Evolutionary conservation across 2,797 vertebrate genomes (phyloP).

Genomic region (Bovichtus variegatus): DNA sequence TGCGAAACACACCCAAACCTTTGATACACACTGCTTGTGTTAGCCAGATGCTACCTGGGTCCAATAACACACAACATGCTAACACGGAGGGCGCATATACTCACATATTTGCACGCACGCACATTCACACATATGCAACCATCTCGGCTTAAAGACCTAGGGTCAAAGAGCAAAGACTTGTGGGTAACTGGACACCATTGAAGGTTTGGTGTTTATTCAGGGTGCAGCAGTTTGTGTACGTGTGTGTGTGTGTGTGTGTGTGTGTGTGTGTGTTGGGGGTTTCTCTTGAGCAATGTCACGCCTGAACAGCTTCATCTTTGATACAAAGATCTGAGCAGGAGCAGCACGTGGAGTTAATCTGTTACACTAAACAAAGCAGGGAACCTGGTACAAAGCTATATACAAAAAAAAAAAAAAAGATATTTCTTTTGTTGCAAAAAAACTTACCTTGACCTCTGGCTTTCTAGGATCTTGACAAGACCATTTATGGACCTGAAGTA

Average conservation of each 20-base stretch:
- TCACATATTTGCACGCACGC: constrained; percentile 31
- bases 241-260: constrained; percentile 9
- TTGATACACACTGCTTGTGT: constrained; percentile 60
- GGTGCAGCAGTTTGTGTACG: constrained; percentile 48
- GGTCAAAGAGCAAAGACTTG: constrained; percentile 74
- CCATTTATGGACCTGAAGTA: constrained; percentile 93
- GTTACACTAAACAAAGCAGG: constrained; percentile 52
- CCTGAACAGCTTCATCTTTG: constrained; percentile 74
- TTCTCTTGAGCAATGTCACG: constrained; percentile 49
- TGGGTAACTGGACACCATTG: constrained; percentile 73
- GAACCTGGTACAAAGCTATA: constrained; percentile 20
- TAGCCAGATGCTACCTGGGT: constrained; percentile 67
- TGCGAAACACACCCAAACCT: constrained; percentile 61
- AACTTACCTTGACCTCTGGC: constrained; percentile 92
- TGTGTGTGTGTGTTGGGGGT: constrained; percentile 14
- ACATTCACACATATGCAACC: constrained; percentile 35
- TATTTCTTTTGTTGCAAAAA: not conserved
- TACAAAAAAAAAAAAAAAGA: not conserved
- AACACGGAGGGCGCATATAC: not conserved
- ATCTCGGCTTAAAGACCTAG: not conserved
- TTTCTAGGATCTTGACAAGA: constrained; percentile 92
- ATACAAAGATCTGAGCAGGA: constrained; percentile 78
- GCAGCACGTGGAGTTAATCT: constrained; percentile 58
- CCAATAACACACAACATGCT: constrained; percentile 45
- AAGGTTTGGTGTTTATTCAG: constrained; percentile 69